phyloP scores from a whole-genome alignment of 2,888 invertebrate species.

The Xylocampa areola region DNA sequence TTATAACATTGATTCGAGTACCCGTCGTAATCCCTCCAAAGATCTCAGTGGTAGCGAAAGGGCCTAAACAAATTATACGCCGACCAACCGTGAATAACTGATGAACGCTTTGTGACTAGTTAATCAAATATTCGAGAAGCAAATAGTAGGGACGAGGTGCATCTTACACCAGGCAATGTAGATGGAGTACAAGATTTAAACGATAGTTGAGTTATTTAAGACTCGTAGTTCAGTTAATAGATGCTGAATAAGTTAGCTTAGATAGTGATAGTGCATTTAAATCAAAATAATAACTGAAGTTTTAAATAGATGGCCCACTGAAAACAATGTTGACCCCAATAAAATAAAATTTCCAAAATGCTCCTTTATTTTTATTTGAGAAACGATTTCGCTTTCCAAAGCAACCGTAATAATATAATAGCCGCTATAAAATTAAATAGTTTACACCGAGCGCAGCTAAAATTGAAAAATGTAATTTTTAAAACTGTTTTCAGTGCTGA shows the following conservation, averaged over 20 bases:
- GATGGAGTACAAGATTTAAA: slow-evolving; percentile 10
- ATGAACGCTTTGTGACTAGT: slow-evolving; percentile 59
- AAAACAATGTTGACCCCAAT: background rate
- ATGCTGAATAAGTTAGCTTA: slow-evolving; percentile 4
- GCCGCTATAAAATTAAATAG: slow-evolving; percentile 45
- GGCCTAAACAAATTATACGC: slow-evolving; percentile 64
- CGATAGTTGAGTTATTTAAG: slow-evolving; percentile 10
- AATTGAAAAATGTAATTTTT: slow-evolving; percentile 51
- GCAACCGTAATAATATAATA: slow-evolving; percentile 25
- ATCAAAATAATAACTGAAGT: background rate
- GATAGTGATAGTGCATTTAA: slow-evolving; percentile 4
- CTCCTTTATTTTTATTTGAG: slow-evolving; percentile 13
- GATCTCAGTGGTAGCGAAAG: slow-evolving; percentile 52
- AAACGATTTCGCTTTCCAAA: slow-evolving; percentile 23
- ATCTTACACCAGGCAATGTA: slow-evolving; percentile 27
- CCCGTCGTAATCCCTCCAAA: slow-evolving; percentile 41
- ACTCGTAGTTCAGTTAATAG: background rate
- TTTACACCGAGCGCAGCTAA: slow-evolving; percentile 27
- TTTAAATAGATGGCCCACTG: background rate
- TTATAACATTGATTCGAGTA: slow-evolving; percentile 55
- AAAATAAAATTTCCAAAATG: background rate
- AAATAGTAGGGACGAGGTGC: slow-evolving; percentile 52
- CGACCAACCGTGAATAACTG: slow-evolving; percentile 62
- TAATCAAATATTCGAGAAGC: slow-evolving; percentile 60
- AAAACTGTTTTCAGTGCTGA: slow-evolving; percentile 52